Evolutionary conservation across 2,888 invertebrate genomes (phyloP), one percentile per base, ranked within the genome.

Genomic region (Sinopyrophorus schimmeli): DNA sequence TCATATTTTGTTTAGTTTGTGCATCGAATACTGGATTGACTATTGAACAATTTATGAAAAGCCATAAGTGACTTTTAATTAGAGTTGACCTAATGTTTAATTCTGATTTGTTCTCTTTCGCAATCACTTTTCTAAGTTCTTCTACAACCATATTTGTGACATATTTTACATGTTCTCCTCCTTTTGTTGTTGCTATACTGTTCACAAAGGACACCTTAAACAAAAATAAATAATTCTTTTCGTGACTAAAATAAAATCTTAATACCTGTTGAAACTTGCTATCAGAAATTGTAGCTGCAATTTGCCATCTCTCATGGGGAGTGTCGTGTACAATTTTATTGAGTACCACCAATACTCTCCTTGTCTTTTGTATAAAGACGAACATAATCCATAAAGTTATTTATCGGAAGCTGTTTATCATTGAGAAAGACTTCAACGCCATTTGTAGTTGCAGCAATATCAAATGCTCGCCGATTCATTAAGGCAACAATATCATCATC

Each of bases 11-110:
- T 77, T 99, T 99, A 1, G 99, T 99, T 80, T 99, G 99, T 0
- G 99, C 99, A 76, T 99, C 99, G 76, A 99, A 99, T 23, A 97
- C 91, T 16, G 99, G 99, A 79, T 99, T 99, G 47, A 97, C 98
- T 63, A 99, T 95, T 31, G 99, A 77, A 72, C 95, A 95, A 70
- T 97, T 99, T 15, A 99, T 82, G 70, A 99, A 99, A 1, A 99
- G 71, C 98, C 98, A 99, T 77, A 99, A 80, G 71, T 99, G 97
- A 75, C 88, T 93, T 69, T 95, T 95, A 21, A 89, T 80, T 78
- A 97, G 97, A 71, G 90, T 90, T 1, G 96, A 94, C 72, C 93
- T 98, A 21, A 99, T 89, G 53, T 79, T 80, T 9, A 95, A 81
- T 12, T 95, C 94, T 12, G 88, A 54, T 51, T 74, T 74, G 50